phyloP scores from a whole-genome alignment of 2,113 vertebrate species.

The Corythornis cristatus region DNA sequence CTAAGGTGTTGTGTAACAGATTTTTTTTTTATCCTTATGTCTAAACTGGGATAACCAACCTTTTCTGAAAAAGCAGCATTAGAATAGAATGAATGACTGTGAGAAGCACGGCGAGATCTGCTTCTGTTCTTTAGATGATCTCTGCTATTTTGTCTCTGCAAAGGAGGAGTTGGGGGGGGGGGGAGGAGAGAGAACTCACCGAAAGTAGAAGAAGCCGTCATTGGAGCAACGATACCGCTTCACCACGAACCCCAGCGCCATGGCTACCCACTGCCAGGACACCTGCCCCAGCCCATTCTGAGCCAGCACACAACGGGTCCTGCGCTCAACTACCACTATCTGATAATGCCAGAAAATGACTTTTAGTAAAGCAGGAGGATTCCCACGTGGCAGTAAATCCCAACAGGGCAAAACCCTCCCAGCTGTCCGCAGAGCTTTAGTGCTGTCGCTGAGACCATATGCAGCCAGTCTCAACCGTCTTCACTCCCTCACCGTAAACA shows the following conservation, averaged over 20 bases:
- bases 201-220: slow-evolving; percentile 66
- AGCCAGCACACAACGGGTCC: not conserved
- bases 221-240: slow-evolving; percentile 55
- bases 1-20: not conserved
- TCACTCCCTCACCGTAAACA: not conserved
- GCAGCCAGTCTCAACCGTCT: slow-evolving; percentile 1
- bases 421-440: slow-evolving; percentile 70
- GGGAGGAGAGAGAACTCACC: slow-evolving; percentile 52
- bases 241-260: slow-evolving; percentile 75
- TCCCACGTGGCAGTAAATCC: slow-evolving; percentile 76
- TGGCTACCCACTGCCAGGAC: not conserved
- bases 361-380: slow-evolving; percentile 67
- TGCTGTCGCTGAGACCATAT: not conserved
- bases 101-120: not conserved
- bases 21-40: not conserved
- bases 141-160: not conserved
- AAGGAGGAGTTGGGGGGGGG: not conserved
- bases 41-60: not conserved
- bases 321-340: not conserved
- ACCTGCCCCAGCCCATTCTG: not conserved
- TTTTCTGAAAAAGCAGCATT: not conserved
- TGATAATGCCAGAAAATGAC: slow-evolving; percentile 67
- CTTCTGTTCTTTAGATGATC: not conserved
- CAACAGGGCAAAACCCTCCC: slow-evolving; percentile 69
- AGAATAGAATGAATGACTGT: not conserved